Conservation (phyloP, 2,797 vertebrate species). For the Phataginus tetradactyla region DNA sequence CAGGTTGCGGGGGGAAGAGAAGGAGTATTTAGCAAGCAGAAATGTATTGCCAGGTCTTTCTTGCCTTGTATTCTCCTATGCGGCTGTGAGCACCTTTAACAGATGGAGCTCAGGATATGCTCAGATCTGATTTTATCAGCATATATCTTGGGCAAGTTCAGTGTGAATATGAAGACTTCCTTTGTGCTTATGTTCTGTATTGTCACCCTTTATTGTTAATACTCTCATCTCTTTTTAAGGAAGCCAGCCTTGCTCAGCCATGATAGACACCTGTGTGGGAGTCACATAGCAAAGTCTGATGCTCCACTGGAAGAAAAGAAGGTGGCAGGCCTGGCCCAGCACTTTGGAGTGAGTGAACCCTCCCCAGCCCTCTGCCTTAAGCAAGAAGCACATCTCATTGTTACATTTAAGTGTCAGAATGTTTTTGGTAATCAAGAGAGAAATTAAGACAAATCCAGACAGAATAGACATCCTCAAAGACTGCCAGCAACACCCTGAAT, state of each 20-base stretch:
- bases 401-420: constrained; percentile 19
- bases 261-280: not conserved
- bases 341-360: not conserved
- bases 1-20: not conserved
- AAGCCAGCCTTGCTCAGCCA: not conserved
- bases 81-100: not conserved
- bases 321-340: not conserved
- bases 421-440: constrained; percentile 45
- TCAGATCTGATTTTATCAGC: constrained; percentile 38
- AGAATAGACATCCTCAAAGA: constrained; percentile 8
- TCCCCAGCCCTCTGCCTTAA: not conserved
- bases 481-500: not conserved
- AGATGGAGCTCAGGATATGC: not conserved
- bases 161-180: not conserved
- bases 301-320: not conserved
- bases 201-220: not conserved
- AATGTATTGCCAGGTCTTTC: constrained; percentile 38
- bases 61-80: not conserved
- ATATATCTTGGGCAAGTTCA: not conserved
- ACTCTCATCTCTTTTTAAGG: not conserved
- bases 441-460: constrained; percentile 46
- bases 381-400: constrained; percentile 21
- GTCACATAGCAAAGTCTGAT: not conserved
- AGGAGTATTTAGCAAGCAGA: constrained; percentile 9
- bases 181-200: not conserved